Evolutionary conservation across 2,113 vertebrate species (phyloP).

Genomic region (Pteropus alecto): DNA sequence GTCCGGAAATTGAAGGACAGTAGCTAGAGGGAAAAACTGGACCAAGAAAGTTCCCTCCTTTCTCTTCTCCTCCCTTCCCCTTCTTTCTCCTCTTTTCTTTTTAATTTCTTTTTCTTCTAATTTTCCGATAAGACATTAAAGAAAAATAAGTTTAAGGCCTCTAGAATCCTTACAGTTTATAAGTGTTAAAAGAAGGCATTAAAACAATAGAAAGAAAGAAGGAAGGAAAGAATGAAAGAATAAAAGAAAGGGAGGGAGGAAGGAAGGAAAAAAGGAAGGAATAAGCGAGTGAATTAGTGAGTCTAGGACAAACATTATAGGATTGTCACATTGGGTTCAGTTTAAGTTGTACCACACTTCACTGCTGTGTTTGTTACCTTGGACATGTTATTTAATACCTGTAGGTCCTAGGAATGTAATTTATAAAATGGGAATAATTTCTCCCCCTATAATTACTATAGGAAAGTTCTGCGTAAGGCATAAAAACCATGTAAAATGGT

Average conservation of each 20-base stretch:
- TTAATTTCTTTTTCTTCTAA: not conserved
- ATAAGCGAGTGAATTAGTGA: too few relatives aligned
- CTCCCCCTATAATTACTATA: not conserved
- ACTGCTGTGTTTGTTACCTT: not conserved
- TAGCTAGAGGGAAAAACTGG: not conserved
- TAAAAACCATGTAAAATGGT: not conserved
- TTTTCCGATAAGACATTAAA: not conserved
- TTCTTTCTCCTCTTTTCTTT: not conserved
- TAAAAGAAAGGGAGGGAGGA: not conserved
- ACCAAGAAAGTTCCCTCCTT: not conserved
- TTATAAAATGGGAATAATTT: not conserved
- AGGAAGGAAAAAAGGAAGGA: too few relatives aligned
- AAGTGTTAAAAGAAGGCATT: not conserved
- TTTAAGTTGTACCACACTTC: not conserved
- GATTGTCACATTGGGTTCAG: not conserved
- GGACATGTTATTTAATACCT: not conserved
- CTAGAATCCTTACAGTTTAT: not conserved
- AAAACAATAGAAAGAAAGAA: not conserved
- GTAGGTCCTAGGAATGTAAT: not conserved
- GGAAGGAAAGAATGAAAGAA: not conserved
- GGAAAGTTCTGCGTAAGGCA: not conserved
- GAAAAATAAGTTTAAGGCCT: not conserved
- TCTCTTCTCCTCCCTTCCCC: fast-evolving
- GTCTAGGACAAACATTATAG: not conserved
- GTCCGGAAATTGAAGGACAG: not conserved